Conservation (phyloP, 1,140 invertebrate genomes). For the Cydia pomonella region DNA sequence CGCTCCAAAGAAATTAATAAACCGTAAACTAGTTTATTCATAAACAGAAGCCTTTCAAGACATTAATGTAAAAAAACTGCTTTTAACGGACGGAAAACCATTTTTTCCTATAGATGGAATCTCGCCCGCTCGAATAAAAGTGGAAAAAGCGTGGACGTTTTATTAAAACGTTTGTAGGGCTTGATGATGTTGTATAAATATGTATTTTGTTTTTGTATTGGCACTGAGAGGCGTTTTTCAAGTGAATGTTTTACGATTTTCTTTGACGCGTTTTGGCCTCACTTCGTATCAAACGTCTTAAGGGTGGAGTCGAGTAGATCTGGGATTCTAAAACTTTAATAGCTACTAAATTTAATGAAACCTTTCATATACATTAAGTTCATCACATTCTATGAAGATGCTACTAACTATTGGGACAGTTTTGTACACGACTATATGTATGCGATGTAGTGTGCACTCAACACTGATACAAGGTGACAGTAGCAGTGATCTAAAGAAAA, state of each 20-base stretch:
- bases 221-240: neutral
- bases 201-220: conserved; percentile 8
- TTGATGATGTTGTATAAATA: neutral
- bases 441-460: neutral
- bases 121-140: neutral
- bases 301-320: too few species aligned
- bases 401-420: too few species aligned
- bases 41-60: conserved; percentile 6
- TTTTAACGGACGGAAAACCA: conserved; percentile 1
- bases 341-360: too few species aligned
- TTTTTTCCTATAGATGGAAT: conserved; percentile 6
- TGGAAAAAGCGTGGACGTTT: neutral
- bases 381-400: too few species aligned
- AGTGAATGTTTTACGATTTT: neutral
- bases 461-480: neutral
- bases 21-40: conserved; percentile 18
- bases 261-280: neutral
- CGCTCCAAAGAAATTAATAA: neutral
- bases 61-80: conserved; percentile 9
- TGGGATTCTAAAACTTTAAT: too few species aligned
- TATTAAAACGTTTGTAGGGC: neutral
- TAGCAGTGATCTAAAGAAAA: neutral
- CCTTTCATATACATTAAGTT: too few species aligned
- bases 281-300: too few species aligned
- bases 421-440: too few species aligned